phyloP scores from a whole-genome alignment of 2,888 invertebrate species.

The Acrobasis repandana region DNA sequence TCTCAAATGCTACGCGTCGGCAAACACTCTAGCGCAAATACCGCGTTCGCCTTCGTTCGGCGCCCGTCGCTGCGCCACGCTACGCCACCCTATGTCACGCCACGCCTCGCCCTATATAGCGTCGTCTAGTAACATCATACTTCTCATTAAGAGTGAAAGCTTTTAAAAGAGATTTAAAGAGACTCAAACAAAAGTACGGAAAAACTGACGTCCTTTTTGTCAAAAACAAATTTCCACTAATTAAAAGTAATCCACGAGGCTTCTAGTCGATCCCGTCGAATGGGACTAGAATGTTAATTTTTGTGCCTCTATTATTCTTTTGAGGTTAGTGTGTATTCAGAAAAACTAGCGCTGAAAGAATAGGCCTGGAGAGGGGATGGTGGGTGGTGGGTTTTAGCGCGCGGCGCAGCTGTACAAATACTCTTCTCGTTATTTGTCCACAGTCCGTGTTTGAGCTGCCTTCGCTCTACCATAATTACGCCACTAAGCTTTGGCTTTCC shows the following conservation, averaged over 20 bases:
- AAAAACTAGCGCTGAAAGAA: conserved; percentile 43
- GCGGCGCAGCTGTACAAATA: conserved; percentile 70
- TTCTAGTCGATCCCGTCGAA: conserved; percentile 57
- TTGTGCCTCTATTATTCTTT: conserved; percentile 55
- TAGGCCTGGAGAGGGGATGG: conserved; percentile 31
- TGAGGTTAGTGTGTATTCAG: conserved; percentile 51
- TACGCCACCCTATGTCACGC: conserved; percentile 19
- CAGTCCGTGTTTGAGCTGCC: conserved; percentile 61
- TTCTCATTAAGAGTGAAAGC: conserved; percentile 75
- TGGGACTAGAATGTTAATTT: conserved; percentile 66
- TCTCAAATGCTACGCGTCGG: conserved; percentile 78
- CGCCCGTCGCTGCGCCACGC: conserved; percentile 39
- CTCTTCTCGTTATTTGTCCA: conserved; percentile 70
- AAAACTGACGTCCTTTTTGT: conserved; percentile 74
- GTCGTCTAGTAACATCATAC: conserved; percentile 54
- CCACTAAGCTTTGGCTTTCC: conserved; percentile 65
- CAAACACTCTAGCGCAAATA: conserved; percentile 73
- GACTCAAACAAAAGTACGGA: conserved; percentile 74
- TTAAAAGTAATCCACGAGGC: conserved; percentile 65
- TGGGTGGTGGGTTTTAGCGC: conserved; percentile 37
- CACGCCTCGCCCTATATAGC: conserved; percentile 35
- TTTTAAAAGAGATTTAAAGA: conserved; percentile 75
- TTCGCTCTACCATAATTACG: conserved; percentile 62
- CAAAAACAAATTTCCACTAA: conserved; percentile 67
- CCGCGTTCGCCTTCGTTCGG: conserved; percentile 49